Evolutionary conservation across 2,797 vertebrate species (phyloP).

Genomic region (Leuciscus waleckii): DNA sequence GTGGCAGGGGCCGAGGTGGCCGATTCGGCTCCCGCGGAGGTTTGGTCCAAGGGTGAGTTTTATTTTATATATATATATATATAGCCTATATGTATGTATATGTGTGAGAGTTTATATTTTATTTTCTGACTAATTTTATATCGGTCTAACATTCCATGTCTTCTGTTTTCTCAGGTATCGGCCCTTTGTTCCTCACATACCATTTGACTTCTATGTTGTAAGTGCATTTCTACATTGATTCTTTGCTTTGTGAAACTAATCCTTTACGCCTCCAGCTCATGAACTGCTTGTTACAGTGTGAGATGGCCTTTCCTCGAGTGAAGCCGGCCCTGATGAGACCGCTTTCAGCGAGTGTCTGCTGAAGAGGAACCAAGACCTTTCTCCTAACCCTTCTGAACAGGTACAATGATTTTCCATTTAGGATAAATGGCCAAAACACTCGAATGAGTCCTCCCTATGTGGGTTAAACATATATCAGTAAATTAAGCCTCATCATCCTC

Average conservation of each 20-base stretch:
- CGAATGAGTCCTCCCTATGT: neutral
- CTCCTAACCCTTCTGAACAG: constrained; percentile 91
- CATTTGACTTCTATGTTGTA: constrained; percentile 97
- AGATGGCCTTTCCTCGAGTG: constrained; percentile 96
- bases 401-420: constrained; percentile 66
- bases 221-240: constrained; percentile 69
- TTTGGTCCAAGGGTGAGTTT: constrained; percentile 86
- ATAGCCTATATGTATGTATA: neutral
- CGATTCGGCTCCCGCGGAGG: constrained; percentile 92
- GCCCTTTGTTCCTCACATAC: constrained; percentile 96
- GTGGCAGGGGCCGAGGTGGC: constrained; percentile 92
- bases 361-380: constrained; percentile 95
- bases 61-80: too few species aligned
- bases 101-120: neutral
- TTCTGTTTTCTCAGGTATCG: constrained; percentile 83
- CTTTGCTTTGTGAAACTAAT: neutral
- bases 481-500: too few species aligned
- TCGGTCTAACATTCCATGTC: neutral
- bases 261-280: neutral
- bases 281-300: constrained; percentile 78
- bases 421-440: too few species aligned
- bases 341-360: constrained; percentile 91
- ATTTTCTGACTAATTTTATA: neutral
- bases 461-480: neutral
- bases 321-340: constrained; percentile 92